These are phyloP conservation scores for Ciona savignyi DNA, from an alignment of 23 tunicate genomes.

Conservation along the genomic window DNA sequence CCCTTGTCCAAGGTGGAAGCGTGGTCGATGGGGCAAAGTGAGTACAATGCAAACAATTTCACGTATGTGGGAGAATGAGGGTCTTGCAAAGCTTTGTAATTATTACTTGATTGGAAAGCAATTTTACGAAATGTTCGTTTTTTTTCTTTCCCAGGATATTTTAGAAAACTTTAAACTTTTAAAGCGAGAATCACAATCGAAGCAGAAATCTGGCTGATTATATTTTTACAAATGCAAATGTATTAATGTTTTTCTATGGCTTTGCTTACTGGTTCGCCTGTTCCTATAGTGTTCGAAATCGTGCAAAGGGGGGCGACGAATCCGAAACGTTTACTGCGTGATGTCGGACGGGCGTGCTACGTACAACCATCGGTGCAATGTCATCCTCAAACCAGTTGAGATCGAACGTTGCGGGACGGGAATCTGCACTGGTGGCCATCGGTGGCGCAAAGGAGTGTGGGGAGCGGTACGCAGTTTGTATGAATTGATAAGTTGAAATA, in stretches of 20 bases:
- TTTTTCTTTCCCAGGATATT: too few species aligned
- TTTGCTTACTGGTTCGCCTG: too few species aligned
- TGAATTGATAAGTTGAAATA: not conserved
- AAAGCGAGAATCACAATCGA: too few species aligned
- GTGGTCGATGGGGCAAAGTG: slow-evolving; percentile 48
- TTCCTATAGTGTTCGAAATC: slow-evolving; percentile 76
- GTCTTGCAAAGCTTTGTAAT: too few species aligned
- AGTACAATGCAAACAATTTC: too few species aligned
- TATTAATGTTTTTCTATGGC: too few species aligned
- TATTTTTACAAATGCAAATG: too few species aligned
- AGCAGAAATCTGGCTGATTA: too few species aligned
- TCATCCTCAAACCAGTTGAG: slow-evolving; percentile 35
- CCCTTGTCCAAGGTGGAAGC: slow-evolving; percentile 44
- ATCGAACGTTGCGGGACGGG: slow-evolving; percentile 27
- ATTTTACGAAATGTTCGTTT: too few species aligned
- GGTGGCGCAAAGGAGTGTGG: slow-evolving; percentile 86
- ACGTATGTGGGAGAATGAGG: too few species aligned
- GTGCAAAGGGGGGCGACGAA: slow-evolving; percentile 49
- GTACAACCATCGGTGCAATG: slow-evolving; percentile 36
- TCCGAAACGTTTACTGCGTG: slow-evolving; percentile 46
- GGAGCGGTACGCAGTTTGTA: slow-evolving; percentile 55
- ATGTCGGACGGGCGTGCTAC: slow-evolving; percentile 32
- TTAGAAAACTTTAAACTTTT: too few species aligned
- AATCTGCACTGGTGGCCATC: slow-evolving; percentile 30
- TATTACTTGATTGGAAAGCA: too few species aligned